Percentiles rank a stretch among this genome's conserved stretches.
phyloP scores from a whole-genome alignment of 53 echinoderm and acorn worm species.

The Glandiceps talaboti region DNA sequence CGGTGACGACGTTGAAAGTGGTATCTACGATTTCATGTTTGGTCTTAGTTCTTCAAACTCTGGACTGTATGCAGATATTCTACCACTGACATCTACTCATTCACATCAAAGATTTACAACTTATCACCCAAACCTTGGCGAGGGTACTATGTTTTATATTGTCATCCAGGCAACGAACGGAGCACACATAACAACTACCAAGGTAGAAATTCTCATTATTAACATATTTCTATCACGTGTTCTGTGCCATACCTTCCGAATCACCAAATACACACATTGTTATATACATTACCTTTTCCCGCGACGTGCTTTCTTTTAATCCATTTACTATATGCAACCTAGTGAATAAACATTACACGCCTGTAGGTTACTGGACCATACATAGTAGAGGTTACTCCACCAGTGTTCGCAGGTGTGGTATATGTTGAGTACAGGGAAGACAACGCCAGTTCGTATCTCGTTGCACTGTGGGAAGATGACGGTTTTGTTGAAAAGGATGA shows the following conservation, averaged over 20 bases:
- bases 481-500: conserved; percentile 13
- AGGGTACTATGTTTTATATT: conserved; percentile 15
- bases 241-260: no score
- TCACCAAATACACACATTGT: no score
- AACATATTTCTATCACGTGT: no score
- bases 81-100: conserved; percentile 6
- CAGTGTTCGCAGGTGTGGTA: neutral
- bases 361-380: conserved; percentile 3
- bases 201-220: conserved; percentile 5
- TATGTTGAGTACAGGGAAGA: neutral
- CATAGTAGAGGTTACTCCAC: conserved; percentile 1
- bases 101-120: neutral
- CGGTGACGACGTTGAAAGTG: conserved; percentile 9
- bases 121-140: conserved; percentile 9
- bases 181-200: conserved; percentile 14
- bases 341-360: no score
- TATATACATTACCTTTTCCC: no score
- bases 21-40: conserved; percentile 5
- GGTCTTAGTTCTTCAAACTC: conserved; percentile 1
- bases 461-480: conserved; percentile 15
- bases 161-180: conserved; percentile 17
- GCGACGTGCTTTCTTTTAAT: no score
- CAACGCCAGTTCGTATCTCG: neutral
- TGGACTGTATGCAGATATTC: conserved; percentile 6
- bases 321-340: no score